Base-by-base conservation (phyloP, 2,113 vertebrate genomes). In the Irena cyanogastra region DNA sequence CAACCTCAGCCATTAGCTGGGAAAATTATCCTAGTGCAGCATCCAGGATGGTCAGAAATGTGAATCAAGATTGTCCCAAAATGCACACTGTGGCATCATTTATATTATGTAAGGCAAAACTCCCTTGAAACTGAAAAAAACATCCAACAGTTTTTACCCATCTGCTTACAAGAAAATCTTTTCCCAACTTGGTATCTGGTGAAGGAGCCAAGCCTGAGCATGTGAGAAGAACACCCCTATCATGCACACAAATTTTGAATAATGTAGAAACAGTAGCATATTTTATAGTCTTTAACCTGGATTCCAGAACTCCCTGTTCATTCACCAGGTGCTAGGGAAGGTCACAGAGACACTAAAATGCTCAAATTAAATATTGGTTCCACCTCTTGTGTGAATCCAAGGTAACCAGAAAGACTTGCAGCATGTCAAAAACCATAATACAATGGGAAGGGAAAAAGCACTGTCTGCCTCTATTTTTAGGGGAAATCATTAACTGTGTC, bases 201-300 rank as follows among this genome's bases (percentile, higher is more conserved):
- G 7, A 49, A 14, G 56, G 12, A 69, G 30, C 24, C 31, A 80
- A 45, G 39, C 28, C 45, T 53, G 37, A 78, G 19, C 45, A n/a
- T 9, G 5, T 50, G 24, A 83, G 13, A 24, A 83, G 60, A 89
- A 64, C 22, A 24, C 1, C 0, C 7, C 1, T 1, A 8, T 37
- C 28, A 16, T 41, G 17, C 41, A 91, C 3, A 18, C 5, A 63
- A 23, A 69, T 53, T 56, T 80, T 42, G 72, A 80, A 31, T 68
- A 0, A 3, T 3, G 30, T n/a, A 70, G 64, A 79, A 93, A 78
- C 2, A 8, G 31, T 33, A 75, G 47, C 1, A 2, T 57, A 45
- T 50, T 84, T 91, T 74, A n/a, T 8, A 49, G 13, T 20, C 10
- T 77, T 80, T 70, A 69, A 16, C 35, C 56, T 13, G 12, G 21